Percentiles rank a stretch among this genome's conserved stretches.
Evolutionary conservation across 2,797 vertebrate genomes (phyloP).

Genomic region (Triplophysa yarkandensis): DNA sequence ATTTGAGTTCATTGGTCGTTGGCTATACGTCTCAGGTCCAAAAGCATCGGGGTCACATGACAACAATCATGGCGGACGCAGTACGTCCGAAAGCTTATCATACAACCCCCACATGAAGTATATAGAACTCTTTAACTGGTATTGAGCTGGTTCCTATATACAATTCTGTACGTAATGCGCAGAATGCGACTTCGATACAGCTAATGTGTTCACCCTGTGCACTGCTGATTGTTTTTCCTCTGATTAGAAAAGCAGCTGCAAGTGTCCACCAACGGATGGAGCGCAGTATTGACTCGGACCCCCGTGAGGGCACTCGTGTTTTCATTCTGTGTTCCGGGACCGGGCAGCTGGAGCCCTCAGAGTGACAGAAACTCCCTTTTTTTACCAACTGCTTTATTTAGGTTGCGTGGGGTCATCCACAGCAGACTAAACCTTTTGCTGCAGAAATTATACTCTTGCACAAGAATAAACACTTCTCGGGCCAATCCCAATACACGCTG

Average conservation of each 20-base stretch:
- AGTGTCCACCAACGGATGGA: slow-evolving; percentile 64
- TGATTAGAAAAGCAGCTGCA: slow-evolving; percentile 82
- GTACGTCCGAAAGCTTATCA: too few species aligned
- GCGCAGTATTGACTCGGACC: slow-evolving; percentile 75
- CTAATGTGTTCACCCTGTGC: slow-evolving; percentile 50
- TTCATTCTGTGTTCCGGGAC: slow-evolving; percentile 69
- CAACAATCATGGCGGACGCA: too few species aligned
- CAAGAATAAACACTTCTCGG: slow-evolving; percentile 67
- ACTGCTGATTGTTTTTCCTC: slow-evolving; percentile 74
- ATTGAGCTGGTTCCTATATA: too few species aligned
- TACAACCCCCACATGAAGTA: too few species aligned
- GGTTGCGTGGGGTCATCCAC: slow-evolving; percentile 54
- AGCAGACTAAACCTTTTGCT: slow-evolving; percentile 69
- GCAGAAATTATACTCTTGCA: slow-evolving; percentile 59
- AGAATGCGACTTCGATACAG: too few species aligned
- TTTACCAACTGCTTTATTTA: slow-evolving; percentile 60
- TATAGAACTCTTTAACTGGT: too few species aligned
- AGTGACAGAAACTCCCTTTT: slow-evolving; percentile 69
- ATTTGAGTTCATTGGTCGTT: too few species aligned
- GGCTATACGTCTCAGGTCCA: too few species aligned
- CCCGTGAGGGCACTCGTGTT: slow-evolving; percentile 68
- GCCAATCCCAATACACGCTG: slow-evolving; percentile 73
- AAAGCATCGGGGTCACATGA: too few species aligned
- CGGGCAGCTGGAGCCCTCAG: slow-evolving; percentile 64
- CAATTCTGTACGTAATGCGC: too few species aligned